Base-by-base conservation (phyloP, 2,797 vertebrate species). In the Gallinago nigripennis region DNA sequence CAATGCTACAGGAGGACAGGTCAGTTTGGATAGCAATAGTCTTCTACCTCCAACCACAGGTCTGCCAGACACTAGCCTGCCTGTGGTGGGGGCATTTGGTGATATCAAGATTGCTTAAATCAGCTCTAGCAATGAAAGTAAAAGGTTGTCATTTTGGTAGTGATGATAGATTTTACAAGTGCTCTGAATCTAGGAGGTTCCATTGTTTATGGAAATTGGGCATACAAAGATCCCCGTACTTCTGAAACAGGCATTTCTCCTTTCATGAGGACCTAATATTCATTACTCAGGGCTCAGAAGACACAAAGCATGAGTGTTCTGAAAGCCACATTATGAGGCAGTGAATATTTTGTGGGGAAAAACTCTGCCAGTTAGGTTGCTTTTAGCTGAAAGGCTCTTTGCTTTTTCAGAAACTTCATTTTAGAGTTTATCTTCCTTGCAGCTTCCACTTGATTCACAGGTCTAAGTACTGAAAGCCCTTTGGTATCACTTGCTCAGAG, bases 81-180 rank as follows among this genome's bases (percentile, higher is more conserved):
- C 48, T 54, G 41, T 33, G 68, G 24, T 51, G 37, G 56, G 70
- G 45, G 50, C 17, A 7, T 43, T 21, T 89, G 54, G 16, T 30
- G 48, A 23, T 78, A 31, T 71, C 71, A 87, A 72, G 17, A 21
- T 77, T 64, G 68, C n/a, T 87, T 61, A 83, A 92, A 88, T 63
- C 78, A 60, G 23, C n/a, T 56, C 16, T 27, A 63, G 48, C 24
- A 66, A 41, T 18, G 68, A 53, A 81, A 77, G 31, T 14, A 18
- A 61, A 65, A 9, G 5, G 50, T 86, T 75, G 27, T 41, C 8
- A 21, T 46, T 81, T 70, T 3, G 0, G 18, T 41, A 43, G 25
- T 18, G 13, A 45, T 70, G 66, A 31, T 17, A 27, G 28, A 45
- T 77, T 70, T 82, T 41, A 45, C 11, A 58, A 37, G 17, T n/a